Percentiles rank a stretch among this genome's conserved stretches.
phyloP scores from a whole-genome alignment of 2,797 vertebrate genomes.

The Prionace glauca region DNA sequence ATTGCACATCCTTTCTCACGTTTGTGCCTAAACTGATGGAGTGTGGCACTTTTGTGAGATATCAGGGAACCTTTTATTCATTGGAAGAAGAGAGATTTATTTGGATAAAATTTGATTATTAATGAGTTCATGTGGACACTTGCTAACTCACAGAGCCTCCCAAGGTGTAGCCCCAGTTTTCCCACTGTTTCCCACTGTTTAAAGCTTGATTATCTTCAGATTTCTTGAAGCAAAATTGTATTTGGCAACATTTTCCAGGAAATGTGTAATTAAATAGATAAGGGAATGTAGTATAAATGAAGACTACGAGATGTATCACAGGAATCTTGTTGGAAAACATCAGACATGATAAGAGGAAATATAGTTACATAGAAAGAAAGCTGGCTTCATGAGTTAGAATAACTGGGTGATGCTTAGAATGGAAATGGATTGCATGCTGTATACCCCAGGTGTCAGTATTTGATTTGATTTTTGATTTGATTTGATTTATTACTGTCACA shows the following conservation, averaged over 20 bases:
- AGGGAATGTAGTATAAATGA: not conserved
- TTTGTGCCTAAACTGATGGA: not conserved
- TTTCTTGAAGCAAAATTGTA: not conserved
- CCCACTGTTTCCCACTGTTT: not conserved
- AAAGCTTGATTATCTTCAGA: not conserved
- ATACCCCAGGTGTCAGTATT: not conserved
- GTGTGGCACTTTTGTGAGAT: not conserved
- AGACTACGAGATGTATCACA: not conserved
- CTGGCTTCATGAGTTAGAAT: not conserved
- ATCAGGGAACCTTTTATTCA: not conserved
- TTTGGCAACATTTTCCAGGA: not conserved
- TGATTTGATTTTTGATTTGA: not conserved
- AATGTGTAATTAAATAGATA: not conserved
- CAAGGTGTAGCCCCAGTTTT: not conserved
- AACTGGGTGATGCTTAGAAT: not conserved
- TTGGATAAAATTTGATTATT: not conserved
- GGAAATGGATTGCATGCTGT: not conserved
- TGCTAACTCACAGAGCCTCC: not conserved
- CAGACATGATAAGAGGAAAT: not conserved
- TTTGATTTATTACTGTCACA: no score
- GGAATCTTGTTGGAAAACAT: not conserved
- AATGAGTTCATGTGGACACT: not conserved
- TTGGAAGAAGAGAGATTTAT: not conserved
- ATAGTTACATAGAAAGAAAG: not conserved
- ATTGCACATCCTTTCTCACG: not conserved